These are phyloP conservation scores for Chrysolina oricalcia DNA, from an alignment of 2,888 invertebrate species.

Conservation along the genomic window DNA sequence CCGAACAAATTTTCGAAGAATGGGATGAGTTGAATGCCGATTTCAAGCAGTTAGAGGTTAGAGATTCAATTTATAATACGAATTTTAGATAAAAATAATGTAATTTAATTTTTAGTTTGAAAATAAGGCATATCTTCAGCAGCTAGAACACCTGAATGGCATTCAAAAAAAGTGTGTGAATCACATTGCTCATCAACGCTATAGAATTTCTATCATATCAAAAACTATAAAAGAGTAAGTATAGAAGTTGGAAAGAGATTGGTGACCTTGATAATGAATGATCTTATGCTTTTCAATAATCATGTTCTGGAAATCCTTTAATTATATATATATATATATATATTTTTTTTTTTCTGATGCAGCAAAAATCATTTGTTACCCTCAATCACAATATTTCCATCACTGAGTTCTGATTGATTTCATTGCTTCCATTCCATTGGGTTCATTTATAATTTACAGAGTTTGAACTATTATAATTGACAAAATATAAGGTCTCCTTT, in stretches of 20 bases:
- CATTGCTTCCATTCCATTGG: too few species aligned
- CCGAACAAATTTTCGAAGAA: conserved; percentile 72
- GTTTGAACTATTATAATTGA: too few species aligned
- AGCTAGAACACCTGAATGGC: conserved; percentile 88
- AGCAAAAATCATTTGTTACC: too few species aligned
- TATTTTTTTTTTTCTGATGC: too few species aligned
- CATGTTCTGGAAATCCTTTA: too few species aligned
- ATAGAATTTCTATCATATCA: conserved; percentile 88
- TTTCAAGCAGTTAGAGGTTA: conserved; percentile 88
- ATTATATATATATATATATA: not conserved
- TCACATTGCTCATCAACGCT: conserved; percentile 92
- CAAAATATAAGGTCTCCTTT: too few species aligned
- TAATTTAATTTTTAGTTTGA: conserved; percentile 74
- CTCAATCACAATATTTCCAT: too few species aligned
- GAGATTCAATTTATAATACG: conserved; percentile 45
- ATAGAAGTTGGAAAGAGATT: not conserved
- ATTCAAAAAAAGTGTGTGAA: conserved; percentile 91
- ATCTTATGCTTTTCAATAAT: too few species aligned
- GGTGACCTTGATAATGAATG: too few species aligned
- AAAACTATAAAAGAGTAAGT: conserved; percentile 87
- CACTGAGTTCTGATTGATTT: too few species aligned
- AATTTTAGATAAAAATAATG: not conserved
- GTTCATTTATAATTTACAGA: too few species aligned
- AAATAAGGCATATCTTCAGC: conserved; percentile 88
- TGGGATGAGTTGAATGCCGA: conserved; percentile 87